Evolutionary conservation across 2,888 invertebrate species (phyloP).

Genomic region (Pegoplata infirma): DNA sequence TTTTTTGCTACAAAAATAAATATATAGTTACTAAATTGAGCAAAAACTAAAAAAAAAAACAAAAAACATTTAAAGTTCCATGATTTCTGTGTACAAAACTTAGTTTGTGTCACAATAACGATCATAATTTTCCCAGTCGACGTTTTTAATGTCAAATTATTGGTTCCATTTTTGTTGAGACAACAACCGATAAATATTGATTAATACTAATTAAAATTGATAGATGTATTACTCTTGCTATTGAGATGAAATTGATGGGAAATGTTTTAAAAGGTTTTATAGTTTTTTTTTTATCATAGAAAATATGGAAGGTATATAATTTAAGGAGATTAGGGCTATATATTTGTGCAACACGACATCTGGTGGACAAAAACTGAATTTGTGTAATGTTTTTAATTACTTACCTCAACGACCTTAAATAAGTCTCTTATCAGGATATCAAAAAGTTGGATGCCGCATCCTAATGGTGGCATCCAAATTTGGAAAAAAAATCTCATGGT

Average conservation of each 20-base stretch:
- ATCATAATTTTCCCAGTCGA: conserved; percentile 57
- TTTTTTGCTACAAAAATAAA: conserved; percentile 9
- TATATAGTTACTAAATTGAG: too few species aligned
- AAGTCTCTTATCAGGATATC: too few species aligned
- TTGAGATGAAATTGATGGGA: conserved; percentile 27
- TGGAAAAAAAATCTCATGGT: too few species aligned
- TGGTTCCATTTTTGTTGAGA: conserved; percentile 48
- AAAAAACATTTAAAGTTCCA: conserved; percentile 31
- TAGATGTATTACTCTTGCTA: conserved; percentile 43
- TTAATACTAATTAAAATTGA: conserved; percentile 61
- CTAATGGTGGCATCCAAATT: too few species aligned
- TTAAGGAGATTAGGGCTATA: too few species aligned
- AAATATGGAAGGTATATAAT: not conserved
- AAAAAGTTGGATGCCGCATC: too few species aligned
- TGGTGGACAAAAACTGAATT: too few species aligned
- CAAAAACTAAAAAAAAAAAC: too few species aligned
- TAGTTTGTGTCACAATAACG: conserved; percentile 58
- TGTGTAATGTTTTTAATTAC: too few species aligned
- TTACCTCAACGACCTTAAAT: too few species aligned
- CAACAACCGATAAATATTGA: conserved; percentile 46
- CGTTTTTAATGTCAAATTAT: conserved; percentile 47
- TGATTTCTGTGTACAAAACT: conserved; percentile 48
- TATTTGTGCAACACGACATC: too few species aligned
- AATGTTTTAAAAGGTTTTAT: not conserved
- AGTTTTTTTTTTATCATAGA: not conserved